These are phyloP conservation scores for Xiphorhynchus elegans DNA, from an alignment of 2,113 vertebrate species.

Conservation along the genomic window DNA sequence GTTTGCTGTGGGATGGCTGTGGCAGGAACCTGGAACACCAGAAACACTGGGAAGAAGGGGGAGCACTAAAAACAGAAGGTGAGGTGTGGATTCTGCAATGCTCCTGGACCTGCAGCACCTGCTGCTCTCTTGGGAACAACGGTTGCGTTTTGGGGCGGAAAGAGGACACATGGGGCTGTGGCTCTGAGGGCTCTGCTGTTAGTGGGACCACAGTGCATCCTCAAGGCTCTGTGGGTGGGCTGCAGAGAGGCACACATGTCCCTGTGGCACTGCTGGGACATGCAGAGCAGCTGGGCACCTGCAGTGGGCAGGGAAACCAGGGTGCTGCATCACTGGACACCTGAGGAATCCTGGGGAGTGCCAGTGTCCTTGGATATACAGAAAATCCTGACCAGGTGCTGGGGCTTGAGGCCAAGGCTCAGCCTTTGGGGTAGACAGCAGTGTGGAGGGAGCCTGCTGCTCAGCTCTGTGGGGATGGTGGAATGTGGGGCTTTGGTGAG, in stretches of 20 bases:
- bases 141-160: background rate
- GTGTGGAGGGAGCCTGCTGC: rapidly evolving
- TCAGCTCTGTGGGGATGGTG: rapidly evolving
- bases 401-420: background rate
- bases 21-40: background rate
- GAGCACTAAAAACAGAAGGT: background rate
- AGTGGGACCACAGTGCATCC: rapidly evolving
- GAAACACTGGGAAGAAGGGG: background rate
- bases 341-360: background rate
- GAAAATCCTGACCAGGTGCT: background rate
- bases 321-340: background rate
- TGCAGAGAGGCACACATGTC: rapidly evolving
- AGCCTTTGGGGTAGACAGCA: background rate
- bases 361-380: rapidly evolving
- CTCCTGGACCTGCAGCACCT: background rate
- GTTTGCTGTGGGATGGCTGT: background rate
- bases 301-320: rapidly evolving
- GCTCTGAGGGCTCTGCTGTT: background rate
- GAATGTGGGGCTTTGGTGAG: rapidly evolving
- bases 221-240: rapidly evolving
- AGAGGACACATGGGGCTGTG: rapidly evolving
- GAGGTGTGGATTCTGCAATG: background rate
- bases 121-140: background rate
- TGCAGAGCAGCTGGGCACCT: rapidly evolving
- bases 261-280: background rate